Percentiles rank a stretch among this genome's conserved stretches.
These are phyloP conservation scores for Keiferia lycopersicella DNA, from an alignment of 2,888 invertebrate genomes.

Conservation along the genomic window DNA sequence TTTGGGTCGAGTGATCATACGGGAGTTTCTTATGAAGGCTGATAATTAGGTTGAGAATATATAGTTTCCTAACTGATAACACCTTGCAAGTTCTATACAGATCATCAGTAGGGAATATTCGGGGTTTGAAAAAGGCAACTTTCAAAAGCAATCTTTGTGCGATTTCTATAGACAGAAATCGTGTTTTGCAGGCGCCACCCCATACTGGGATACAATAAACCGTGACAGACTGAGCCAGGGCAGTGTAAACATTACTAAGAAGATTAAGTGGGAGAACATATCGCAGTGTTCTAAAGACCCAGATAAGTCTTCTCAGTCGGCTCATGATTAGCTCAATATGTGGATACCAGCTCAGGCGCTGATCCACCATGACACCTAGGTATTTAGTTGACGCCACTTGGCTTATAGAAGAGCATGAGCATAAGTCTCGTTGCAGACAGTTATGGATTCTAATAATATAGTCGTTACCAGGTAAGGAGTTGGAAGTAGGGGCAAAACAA, in stretches of 20 bases:
- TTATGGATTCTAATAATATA: background rate
- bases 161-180: no score
- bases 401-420: background rate
- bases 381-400: background rate
- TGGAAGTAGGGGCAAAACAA: no score
- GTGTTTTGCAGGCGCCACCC: constrained; percentile 32
- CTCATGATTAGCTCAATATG: constrained; percentile 18
- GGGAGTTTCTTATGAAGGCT: no score
- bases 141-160: no score
- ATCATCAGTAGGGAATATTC: no score
- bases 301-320: constrained; percentile 22
- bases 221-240: background rate
- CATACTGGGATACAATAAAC: constrained; percentile 29
- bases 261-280: background rate
- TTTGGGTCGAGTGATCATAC: no score
- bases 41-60: no score
- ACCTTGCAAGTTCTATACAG: no score
- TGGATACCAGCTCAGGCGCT: constrained; percentile 4
- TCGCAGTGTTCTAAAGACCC: constrained; percentile 13
- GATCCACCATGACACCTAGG: constrained; percentile 13
- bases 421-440: background rate
- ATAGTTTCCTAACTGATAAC: no score
- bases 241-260: background rate
- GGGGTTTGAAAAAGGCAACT: no score
- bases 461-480: no score